Conservation (phyloP, 1,140 invertebrate genomes). For the Drosophila bifasciata region DNA sequence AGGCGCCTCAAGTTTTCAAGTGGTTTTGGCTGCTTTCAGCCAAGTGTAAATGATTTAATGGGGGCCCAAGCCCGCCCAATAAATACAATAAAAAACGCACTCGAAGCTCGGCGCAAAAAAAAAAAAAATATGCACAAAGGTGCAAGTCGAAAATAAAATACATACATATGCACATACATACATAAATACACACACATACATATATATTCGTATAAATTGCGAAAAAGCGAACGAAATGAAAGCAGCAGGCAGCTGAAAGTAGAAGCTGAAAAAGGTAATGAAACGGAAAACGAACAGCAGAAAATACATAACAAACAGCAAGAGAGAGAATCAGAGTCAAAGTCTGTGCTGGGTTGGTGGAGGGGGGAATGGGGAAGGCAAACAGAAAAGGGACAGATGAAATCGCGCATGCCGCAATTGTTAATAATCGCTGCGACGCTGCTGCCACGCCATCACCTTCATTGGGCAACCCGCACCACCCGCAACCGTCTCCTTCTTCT, state of each 20-base stretch:
- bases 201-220: constrained; percentile 16
- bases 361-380: no score
- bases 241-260: not conserved
- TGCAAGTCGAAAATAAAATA: constrained; percentile 35
- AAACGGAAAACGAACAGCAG: constrained; percentile 52
- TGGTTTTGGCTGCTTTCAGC: constrained; percentile 40
- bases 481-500: no score
- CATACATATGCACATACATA: constrained; percentile 6
- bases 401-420: constrained; percentile 60
- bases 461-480: no score
- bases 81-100: constrained; percentile 25
- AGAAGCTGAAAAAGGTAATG: constrained; percentile 40
- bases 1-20: constrained; percentile 54
- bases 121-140: constrained; percentile 33
- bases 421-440: constrained; percentile 63
- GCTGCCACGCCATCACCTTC: not conserved
- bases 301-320: no score
- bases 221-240: constrained; percentile 6
- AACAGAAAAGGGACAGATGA: constrained; percentile 24
- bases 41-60: constrained; percentile 74
- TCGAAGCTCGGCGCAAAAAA: not conserved
- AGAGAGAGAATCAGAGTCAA: not conserved
- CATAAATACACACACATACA: no score
- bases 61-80: constrained; percentile 23
- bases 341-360: no score